A percentile compares a stretch with the other conserved stretches of the same genome.
Evolutionary conservation across 2,888 invertebrate genomes (phyloP).

Genomic region (Furcula furcula): DNA sequence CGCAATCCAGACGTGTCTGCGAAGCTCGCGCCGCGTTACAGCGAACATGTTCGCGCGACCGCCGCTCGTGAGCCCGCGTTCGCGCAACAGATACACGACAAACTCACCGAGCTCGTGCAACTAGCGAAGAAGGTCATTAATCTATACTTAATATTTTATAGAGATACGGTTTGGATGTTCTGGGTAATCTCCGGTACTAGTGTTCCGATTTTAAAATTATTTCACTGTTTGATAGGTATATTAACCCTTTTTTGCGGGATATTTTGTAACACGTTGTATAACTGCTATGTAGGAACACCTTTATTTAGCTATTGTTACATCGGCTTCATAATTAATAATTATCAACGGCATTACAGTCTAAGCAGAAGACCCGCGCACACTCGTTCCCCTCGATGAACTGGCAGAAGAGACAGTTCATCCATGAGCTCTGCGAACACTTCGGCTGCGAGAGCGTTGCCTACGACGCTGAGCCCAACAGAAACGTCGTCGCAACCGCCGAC

Average conservation of each 20-base stretch:
- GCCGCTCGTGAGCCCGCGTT: conserved; percentile 91
- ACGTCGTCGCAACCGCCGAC: conserved; percentile 95
- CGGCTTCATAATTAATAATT: not conserved
- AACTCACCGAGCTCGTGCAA: conserved; percentile 91
- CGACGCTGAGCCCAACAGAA: conserved; percentile 97
- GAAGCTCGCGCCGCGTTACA: conserved; percentile 91
- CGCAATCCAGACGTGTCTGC: conserved; percentile 93
- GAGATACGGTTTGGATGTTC: no score
- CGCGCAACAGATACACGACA: conserved; percentile 91
- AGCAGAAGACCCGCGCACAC: conserved; percentile 90
- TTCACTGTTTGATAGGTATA: no score
- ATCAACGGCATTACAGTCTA: conserved; percentile 75
- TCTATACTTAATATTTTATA: no score
- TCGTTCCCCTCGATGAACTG: conserved; percentile 97
- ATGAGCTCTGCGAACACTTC: conserved; percentile 97
- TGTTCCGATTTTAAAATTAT: no score
- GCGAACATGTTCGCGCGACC: conserved; percentile 91
- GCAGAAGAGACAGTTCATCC: conserved; percentile 94
- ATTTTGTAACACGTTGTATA: no score
- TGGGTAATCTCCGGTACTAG: no score
- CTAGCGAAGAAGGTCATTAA: conserved; percentile 92
- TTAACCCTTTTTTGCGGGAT: no score
- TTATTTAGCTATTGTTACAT: no score
- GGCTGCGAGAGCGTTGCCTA: conserved; percentile 97
- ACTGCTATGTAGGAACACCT: no score